Evolutionary conservation across 2,888 invertebrate species (phyloP).

Genomic region (Plebejus argus): DNA sequence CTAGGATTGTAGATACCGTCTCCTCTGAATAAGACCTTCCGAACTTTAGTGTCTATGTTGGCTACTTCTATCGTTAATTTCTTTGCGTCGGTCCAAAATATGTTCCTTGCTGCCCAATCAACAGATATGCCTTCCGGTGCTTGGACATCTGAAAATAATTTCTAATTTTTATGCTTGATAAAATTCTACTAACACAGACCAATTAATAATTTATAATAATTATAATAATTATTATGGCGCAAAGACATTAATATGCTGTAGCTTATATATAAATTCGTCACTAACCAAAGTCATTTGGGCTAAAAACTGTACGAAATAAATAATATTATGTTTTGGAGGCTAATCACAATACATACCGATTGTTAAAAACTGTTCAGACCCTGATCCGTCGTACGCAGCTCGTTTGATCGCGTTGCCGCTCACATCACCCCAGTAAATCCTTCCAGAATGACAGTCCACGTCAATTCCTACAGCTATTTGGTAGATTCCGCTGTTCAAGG

Average conservation of each 20-base stretch:
- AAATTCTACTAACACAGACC: too few relatives aligned
- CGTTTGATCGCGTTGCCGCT: constrained; percentile 88
- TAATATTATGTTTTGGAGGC: too few relatives aligned
- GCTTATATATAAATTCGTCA: too few relatives aligned
- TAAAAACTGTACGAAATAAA: too few relatives aligned
- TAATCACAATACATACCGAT: constrained; percentile 51
- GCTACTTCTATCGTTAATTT: constrained; percentile 95
- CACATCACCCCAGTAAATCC: constrained; percentile 97
- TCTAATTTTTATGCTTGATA: neutral
- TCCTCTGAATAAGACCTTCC: constrained; percentile 86
- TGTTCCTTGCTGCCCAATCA: constrained; percentile 94
- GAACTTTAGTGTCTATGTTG: constrained; percentile 87
- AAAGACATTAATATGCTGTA: too few relatives aligned
- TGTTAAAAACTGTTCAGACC: constrained; percentile 79
- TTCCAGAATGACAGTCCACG: constrained; percentile 92
- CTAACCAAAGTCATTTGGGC: too few relatives aligned
- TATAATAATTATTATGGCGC: too few relatives aligned
- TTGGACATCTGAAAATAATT: constrained; percentile 83
- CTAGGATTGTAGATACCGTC: constrained; percentile 93
- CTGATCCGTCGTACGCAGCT: constrained; percentile 88
- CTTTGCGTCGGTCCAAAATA: constrained; percentile 98
- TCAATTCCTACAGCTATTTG: constrained; percentile 96
- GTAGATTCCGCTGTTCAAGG: constrained; percentile 85
- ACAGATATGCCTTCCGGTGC: constrained; percentile 97
- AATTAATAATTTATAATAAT: too few relatives aligned